A percentile compares a stretch with the other conserved stretches of the same genome.
Evolutionary conservation across 1,140 invertebrate species (phyloP).

Genomic region (Drosophila truncata): DNA sequence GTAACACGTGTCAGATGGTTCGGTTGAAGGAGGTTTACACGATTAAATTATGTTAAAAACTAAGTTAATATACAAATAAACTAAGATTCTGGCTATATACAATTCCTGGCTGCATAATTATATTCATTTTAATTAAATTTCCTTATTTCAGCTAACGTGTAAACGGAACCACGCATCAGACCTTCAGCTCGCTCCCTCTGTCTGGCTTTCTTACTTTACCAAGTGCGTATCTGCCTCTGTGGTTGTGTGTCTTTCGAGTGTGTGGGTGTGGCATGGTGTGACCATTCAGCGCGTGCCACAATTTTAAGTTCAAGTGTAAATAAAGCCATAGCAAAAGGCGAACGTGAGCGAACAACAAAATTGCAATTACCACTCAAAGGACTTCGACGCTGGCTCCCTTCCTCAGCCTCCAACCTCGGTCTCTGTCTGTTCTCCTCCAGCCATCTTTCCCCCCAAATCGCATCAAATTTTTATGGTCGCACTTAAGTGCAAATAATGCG

Average conservation of each 20-base stretch:
- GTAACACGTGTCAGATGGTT: conserved; percentile 2
- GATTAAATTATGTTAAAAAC: not conserved
- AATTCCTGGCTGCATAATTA: not conserved
- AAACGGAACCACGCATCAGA: not conserved
- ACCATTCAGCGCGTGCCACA: conserved; percentile 46
- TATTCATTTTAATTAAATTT: not conserved
- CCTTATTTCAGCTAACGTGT: not conserved
- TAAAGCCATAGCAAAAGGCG: conserved; percentile 60
- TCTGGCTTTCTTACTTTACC: not conserved
- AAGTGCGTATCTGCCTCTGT: not conserved
- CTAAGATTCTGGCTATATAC: not conserved
- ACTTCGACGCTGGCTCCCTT: not conserved
- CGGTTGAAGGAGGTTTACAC: conserved; percentile 2
- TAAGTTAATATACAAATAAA: not conserved
- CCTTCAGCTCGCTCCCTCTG: not conserved
- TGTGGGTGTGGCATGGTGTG: conserved; percentile 10
- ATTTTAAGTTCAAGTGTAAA: conserved; percentile 76
- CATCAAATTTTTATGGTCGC: conserved; percentile 59
- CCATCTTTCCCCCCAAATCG: conserved; percentile 30
- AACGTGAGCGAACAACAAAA: conserved; percentile 64
- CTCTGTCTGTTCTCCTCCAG: not conserved
- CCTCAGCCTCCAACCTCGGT: conserved; percentile 4
- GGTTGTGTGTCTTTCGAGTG: conserved; percentile 4
- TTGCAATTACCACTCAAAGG: conserved; percentile 66
- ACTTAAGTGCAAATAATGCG: conserved; percentile 63